Percentiles rank a stretch among this genome's conserved stretches.
Evolutionary conservation across 1,140 invertebrate genomes (phyloP).

Genomic region (Pogonus chalceus): DNA sequence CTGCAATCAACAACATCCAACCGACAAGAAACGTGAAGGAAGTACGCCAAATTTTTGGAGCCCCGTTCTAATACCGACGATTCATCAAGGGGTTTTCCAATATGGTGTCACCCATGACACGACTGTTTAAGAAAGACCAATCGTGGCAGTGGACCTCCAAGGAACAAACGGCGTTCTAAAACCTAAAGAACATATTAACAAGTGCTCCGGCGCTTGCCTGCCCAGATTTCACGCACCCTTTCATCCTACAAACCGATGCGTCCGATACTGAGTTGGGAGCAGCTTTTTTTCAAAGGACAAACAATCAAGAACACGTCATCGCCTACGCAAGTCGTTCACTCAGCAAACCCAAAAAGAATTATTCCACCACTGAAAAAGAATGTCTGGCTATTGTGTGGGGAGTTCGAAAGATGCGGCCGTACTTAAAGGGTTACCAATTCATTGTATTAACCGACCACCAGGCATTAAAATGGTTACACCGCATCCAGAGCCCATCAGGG

Average conservation of each 20-base stretch:
- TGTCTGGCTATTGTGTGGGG: slow-evolving; percentile 31
- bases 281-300: neutral
- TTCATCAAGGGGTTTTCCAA: neutral
- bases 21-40: neutral
- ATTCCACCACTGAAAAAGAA: slow-evolving; percentile 32
- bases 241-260: neutral
- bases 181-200: neutral
- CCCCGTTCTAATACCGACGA: neutral
- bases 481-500: slow-evolving; percentile 15
- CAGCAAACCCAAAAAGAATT: slow-evolving; percentile 34
- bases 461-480: slow-evolving; percentile 21
- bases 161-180: neutral
- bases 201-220: neutral
- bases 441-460: slow-evolving; percentile 34
- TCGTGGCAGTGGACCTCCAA: neutral
- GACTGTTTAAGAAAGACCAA: neutral
- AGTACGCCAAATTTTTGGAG: neutral
- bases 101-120: neutral
- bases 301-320: neutral
- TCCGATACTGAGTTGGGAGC: neutral
- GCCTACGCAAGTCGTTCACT: slow-evolving; percentile 25
- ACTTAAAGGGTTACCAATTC: slow-evolving; percentile 33
- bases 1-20: too few relatives aligned
- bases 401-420: slow-evolving; percentile 27
- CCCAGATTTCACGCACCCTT: neutral